Evolutionary conservation across 2,113 vertebrate genomes (phyloP).

Genomic region (Polypterus senegalus): DNA sequence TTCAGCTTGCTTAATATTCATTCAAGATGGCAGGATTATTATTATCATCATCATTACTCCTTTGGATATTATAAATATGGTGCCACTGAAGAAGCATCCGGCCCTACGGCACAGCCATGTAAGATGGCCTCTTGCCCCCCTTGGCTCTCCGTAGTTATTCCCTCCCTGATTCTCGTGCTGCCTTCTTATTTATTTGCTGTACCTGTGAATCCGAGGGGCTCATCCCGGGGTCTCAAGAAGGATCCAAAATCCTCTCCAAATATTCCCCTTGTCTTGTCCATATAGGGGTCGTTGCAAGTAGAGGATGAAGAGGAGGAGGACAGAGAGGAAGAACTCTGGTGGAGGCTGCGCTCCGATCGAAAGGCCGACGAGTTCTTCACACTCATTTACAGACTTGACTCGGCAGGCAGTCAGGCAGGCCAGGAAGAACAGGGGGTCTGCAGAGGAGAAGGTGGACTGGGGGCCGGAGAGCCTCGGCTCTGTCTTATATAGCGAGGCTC

Average conservation of each 20-base stretch:
- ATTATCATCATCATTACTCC: too few relatives aligned
- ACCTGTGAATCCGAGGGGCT: constrained; percentile 71
- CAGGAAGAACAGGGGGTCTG: constrained; percentile 17
- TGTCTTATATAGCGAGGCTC: too few relatives aligned
- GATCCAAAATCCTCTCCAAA: constrained; percentile 75
- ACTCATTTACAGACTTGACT: constrained; percentile 49
- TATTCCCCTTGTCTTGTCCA: constrained; percentile 78
- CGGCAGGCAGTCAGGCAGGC: constrained; percentile 14
- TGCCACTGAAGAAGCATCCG: too few relatives aligned
- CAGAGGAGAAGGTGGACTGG: constrained; percentile 2
- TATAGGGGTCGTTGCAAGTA: constrained; percentile 49
- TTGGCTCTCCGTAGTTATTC: accelerated
- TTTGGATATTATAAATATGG: too few relatives aligned
- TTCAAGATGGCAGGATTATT: too few relatives aligned
- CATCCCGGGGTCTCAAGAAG: constrained; percentile 65
- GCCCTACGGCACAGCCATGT: neutral
- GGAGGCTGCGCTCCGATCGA: constrained; percentile 64
- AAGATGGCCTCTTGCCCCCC: neutral
- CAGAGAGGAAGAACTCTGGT: constrained; percentile 49
- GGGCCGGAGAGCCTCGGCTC: neutral
- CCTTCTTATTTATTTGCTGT: too few relatives aligned
- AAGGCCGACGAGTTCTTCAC: constrained; percentile 61
- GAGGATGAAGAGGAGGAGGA: constrained; percentile 35
- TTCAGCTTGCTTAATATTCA: too few relatives aligned
- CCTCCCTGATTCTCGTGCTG: accelerated